phyloP scores from a whole-genome alignment of 2,888 invertebrate genomes.

The Hesperia comma region DNA sequence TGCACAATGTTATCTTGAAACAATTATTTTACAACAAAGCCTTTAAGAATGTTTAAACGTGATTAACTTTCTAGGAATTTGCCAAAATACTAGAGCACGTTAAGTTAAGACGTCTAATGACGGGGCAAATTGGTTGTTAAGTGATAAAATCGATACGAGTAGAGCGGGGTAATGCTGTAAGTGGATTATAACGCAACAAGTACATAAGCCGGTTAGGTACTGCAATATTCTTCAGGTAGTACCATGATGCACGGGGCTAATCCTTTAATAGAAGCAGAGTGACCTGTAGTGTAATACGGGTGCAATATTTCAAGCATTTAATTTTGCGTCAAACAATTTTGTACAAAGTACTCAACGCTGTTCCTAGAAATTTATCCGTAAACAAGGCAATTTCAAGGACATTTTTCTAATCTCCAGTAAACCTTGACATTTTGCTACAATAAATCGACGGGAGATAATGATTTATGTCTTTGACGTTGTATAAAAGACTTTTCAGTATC shows the following conservation, averaged over 20 bases:
- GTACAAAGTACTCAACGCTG: no score
- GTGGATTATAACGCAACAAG: conserved; percentile 35
- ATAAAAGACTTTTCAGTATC: no score
- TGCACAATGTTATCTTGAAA: conserved; percentile 8
- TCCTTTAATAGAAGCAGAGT: conserved; percentile 2
- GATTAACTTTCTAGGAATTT: not conserved
- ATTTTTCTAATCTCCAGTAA: no score
- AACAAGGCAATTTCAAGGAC: no score
- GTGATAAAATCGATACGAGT: conserved; percentile 14
- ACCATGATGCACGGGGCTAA: conserved; percentile 10
- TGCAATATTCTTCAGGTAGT: conserved; percentile 25
- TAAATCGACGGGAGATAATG: no score
- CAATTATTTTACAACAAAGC: not conserved
- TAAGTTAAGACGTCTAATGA: not conserved
- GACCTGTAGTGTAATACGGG: no score
- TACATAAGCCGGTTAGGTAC: conserved; percentile 33
- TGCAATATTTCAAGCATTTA: no score
- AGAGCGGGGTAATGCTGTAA: conserved; percentile 24
- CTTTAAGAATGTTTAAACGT: no score
- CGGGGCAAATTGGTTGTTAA: conserved; percentile 12
- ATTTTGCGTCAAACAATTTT: no score
- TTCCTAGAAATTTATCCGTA: no score
- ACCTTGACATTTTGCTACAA: no score
- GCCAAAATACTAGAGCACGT: not conserved
- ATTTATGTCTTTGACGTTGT: no score